Evolutionary conservation across 2,113 vertebrate species (phyloP).

Genomic region (Pagrus major): DNA sequence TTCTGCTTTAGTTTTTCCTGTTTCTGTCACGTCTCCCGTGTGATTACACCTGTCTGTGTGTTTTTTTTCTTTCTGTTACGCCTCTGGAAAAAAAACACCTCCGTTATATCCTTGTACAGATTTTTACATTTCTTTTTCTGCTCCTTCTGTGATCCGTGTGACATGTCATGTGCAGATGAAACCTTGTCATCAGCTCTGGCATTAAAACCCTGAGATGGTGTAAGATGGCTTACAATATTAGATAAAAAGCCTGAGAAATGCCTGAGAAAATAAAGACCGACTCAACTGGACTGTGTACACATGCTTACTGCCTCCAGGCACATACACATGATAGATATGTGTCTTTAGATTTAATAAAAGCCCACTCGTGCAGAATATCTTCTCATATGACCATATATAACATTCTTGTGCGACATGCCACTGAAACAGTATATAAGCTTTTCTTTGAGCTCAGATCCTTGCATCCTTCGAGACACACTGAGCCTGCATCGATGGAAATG

Average conservation of each 20-base stretch:
- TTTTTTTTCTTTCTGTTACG: not conserved
- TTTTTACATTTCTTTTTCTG: slow-evolving; percentile 1
- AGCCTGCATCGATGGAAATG: slow-evolving; percentile 22
- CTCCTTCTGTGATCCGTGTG: not conserved
- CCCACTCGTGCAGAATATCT: slow-evolving; percentile 9
- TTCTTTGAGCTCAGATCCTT: slow-evolving; percentile 5
- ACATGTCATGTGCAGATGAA: slow-evolving; percentile 11
- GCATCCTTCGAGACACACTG: slow-evolving; percentile 1
- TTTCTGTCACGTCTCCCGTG: not conserved
- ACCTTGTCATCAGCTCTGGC: slow-evolving; percentile 4
- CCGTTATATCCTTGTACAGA: not conserved
- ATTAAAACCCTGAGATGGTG: slow-evolving; percentile 18
- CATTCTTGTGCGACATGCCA: not conserved
- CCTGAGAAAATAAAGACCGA: slow-evolving; percentile 24
- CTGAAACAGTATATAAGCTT: slow-evolving; percentile 15
- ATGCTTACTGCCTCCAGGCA: slow-evolving; percentile 22
- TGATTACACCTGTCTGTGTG: not conserved
- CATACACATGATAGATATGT: slow-evolving; percentile 22
- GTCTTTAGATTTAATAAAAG: slow-evolving; percentile 12
- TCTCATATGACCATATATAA: slow-evolving; percentile 3
- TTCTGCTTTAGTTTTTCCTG: not conserved
- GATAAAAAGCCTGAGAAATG: too few species aligned
- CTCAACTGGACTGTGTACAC: slow-evolving; percentile 24
- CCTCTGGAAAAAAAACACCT: not conserved
- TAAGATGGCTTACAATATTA: slow-evolving; percentile 6